Conservation (phyloP, 2,797 vertebrate genomes). For the Oryzias dopingdopingensis region DNA sequence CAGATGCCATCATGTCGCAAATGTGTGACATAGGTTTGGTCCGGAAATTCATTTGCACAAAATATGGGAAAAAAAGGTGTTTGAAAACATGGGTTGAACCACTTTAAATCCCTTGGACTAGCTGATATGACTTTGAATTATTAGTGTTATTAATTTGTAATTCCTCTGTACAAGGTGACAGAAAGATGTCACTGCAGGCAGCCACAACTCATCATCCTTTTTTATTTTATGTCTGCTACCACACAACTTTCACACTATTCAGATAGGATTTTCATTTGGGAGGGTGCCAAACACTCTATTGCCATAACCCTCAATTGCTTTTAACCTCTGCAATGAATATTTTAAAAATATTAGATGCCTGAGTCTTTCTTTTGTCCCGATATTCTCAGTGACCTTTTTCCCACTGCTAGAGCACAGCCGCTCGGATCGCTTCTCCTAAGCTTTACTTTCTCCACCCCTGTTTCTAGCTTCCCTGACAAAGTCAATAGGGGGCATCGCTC, state of each 20-base stretch:
- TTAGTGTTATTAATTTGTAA: constrained; percentile 10
- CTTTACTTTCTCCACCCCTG: constrained; percentile 79
- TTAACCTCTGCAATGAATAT: constrained; percentile 91
- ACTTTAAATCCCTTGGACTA: background rate
- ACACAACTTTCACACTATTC: constrained; percentile 84
- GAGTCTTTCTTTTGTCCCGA: constrained; percentile 85
- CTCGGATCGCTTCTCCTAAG: constrained; percentile 88
- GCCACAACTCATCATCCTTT: constrained; percentile 52
- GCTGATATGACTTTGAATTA: constrained; percentile 10
- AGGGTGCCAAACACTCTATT: constrained; percentile 80
- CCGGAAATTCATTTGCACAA: constrained; percentile 37
- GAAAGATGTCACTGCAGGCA: constrained; percentile 21
- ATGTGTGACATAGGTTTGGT: constrained; percentile 36
- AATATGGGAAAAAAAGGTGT: constrained; percentile 3
- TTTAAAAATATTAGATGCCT: constrained; percentile 87
- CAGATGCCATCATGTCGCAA: constrained; percentile 53
- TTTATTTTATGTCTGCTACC: constrained; percentile 60
- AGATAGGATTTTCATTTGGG: constrained; percentile 82
- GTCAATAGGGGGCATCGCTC: constrained; percentile 99
- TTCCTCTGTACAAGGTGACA: constrained; percentile 15
- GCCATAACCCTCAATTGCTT: constrained; percentile 83
- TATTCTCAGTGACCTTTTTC: constrained; percentile 78
- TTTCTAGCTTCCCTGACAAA: constrained; percentile 89
- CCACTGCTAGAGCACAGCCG: constrained; percentile 81
- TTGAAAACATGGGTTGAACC: background rate